These are phyloP conservation scores for Chloroclysta siterata DNA, from an alignment of 2,888 invertebrate species.

Conservation along the genomic window DNA sequence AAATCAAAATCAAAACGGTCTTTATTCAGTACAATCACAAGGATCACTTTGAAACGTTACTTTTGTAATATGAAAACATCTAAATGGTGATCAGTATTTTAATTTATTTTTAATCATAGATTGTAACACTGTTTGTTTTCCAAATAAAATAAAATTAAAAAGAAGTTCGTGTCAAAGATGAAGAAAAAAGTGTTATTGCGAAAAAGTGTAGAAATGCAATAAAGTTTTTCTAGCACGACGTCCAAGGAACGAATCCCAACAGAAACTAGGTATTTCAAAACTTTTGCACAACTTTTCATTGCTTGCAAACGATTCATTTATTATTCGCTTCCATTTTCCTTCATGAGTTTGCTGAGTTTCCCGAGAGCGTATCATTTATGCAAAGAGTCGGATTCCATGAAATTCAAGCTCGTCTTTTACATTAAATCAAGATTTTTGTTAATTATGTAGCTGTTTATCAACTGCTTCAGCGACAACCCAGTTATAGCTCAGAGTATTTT, in stretches of 20 bases:
- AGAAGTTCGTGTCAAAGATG: neutral
- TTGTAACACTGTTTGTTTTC: too few species aligned
- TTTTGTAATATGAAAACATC: too few species aligned
- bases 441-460: neutral
- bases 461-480: neutral
- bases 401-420: conserved; percentile 8
- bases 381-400: conserved; percentile 11
- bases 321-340: conserved; percentile 23
- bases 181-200: conserved; percentile 5
- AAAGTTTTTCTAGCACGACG: conserved; percentile 1
- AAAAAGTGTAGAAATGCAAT: neutral
- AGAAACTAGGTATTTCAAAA: conserved; percentile 10
- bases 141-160: neutral
- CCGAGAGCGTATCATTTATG: conserved; percentile 18
- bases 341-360: conserved; percentile 27
- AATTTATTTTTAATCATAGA: too few species aligned
- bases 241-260: neutral
- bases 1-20: too few species aligned
- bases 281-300: conserved; percentile 22
- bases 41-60: too few species aligned
- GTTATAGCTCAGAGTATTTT: conserved; percentile 10
- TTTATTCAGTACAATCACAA: too few species aligned
- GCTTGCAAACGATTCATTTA: conserved; percentile 28
- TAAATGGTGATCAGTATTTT: too few species aligned
- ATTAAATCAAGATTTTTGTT: neutral